These are phyloP conservation scores for Rhopalosiphum nymphaeae DNA, from an alignment of 2,888 invertebrate genomes.

Conservation along the genomic window DNA sequence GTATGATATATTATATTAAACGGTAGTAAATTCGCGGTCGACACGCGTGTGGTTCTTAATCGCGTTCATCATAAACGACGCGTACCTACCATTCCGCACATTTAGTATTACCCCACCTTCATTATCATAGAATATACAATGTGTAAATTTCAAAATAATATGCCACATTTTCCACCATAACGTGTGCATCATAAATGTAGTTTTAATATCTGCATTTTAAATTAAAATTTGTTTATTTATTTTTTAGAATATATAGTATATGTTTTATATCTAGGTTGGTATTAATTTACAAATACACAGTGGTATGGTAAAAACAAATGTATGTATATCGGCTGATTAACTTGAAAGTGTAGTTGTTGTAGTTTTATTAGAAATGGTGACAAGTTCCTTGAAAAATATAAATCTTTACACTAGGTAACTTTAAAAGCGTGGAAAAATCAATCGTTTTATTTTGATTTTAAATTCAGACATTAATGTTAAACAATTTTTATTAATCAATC, in stretches of 20 bases:
- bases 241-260: neutral
- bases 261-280: too few species aligned
- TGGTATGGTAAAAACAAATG: too few species aligned
- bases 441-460: neutral
- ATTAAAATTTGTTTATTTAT: neutral
- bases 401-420: neutral
- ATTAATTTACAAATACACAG: too few species aligned
- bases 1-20: slow-evolving; percentile 1
- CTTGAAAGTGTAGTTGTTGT: neutral
- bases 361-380: neutral
- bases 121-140: neutral
- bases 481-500: neutral
- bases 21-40: slow-evolving; percentile 2
- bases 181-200: neutral
- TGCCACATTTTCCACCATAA: neutral
- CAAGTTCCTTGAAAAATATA: neutral
- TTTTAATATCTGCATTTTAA: neutral
- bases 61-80: neutral
- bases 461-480: neutral
- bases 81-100: neutral
- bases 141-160: neutral
- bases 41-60: slow-evolving; percentile 17
- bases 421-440: neutral
- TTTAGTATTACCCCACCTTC: neutral
- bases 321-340: neutral